A percentile compares a stretch with the other conserved stretches of the same genome.
Conservation (phyloP, 2,888 invertebrate species). For the Habrosyne pyritoides region DNA sequence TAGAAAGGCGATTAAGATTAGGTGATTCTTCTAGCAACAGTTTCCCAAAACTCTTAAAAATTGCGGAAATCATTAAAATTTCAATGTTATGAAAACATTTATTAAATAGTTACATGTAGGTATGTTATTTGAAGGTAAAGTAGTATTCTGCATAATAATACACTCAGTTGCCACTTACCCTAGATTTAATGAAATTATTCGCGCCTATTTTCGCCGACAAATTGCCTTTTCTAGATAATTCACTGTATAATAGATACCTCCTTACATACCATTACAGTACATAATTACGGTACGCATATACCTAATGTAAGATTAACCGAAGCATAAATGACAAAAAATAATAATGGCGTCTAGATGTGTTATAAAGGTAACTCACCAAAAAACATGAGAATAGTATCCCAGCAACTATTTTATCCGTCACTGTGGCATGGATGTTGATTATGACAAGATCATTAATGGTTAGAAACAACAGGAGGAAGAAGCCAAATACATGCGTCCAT, state of each 20-base stretch:
- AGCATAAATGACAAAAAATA: too few relatives aligned
- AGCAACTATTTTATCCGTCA: conserved; percentile 93
- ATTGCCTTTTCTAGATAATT: background rate
- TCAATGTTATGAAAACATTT: too few relatives aligned
- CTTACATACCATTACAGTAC: too few relatives aligned
- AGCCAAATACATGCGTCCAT: conserved; percentile 97
- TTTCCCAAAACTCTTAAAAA: too few relatives aligned
- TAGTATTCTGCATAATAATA: background rate
- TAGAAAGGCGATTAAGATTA: background rate
- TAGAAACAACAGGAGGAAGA: conserved; percentile 91
- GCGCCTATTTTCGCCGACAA: too few relatives aligned
- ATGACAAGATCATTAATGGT: conserved; percentile 93
- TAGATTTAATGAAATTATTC: background rate
- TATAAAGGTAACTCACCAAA: conserved; percentile 85
- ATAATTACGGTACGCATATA: too few relatives aligned
- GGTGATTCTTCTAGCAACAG: too few relatives aligned
- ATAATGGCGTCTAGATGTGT: background rate
- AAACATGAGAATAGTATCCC: conserved; percentile 93
- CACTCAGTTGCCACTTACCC: background rate
- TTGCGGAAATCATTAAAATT: too few relatives aligned
- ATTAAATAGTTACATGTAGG: too few relatives aligned
- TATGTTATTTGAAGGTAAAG: too few relatives aligned
- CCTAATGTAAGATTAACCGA: too few relatives aligned
- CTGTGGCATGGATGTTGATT: conserved; percentile 89
- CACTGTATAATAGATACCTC: background rate